Percentiles rank a stretch among this genome's conserved stretches.
phyloP scores from a whole-genome alignment of 2,888 invertebrate species.

The Cataglyphis albicans region DNA sequence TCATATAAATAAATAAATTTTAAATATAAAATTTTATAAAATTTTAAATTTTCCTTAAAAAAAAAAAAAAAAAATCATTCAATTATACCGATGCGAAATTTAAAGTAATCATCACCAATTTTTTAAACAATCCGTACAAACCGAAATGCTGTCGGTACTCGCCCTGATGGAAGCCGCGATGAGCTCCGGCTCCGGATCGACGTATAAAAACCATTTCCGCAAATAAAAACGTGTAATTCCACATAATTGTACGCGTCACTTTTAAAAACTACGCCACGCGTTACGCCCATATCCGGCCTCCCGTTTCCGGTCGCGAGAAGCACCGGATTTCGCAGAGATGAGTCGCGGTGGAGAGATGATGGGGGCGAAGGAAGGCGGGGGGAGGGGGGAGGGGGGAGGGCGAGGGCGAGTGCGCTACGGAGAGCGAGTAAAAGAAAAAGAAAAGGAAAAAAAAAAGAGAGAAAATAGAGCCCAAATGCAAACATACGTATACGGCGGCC shows the following conservation, averaged over 20 bases:
- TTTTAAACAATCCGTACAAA: constrained; percentile 31
- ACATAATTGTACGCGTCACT: constrained; percentile 7
- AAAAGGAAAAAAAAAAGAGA: not conserved
- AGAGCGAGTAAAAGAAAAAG: not conserved
- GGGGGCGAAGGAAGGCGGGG: too few species aligned
- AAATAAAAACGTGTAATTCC: constrained; percentile 56
- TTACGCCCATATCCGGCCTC: constrained; percentile 69
- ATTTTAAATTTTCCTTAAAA: too few species aligned
- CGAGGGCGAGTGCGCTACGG: not conserved
- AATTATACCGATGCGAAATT: not conserved
- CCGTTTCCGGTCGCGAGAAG: constrained; percentile 66
- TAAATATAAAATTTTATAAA: too few species aligned
- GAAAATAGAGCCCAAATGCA: constrained; percentile 18
- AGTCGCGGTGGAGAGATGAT: not conserved
- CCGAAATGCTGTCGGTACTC: not conserved
- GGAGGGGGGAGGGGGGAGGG: not conserved
- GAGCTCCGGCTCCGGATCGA: not conserved
- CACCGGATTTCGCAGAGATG: constrained; percentile 28
- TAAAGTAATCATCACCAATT: constrained; percentile 11
- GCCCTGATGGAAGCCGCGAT: not conserved
- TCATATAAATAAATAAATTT: too few species aligned
- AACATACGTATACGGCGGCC: constrained; percentile 34
- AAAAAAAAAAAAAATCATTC: too few species aligned
- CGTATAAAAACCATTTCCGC: constrained; percentile 20
- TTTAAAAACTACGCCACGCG: constrained; percentile 57